Evolutionary conservation across 2,888 invertebrate species (phyloP).

Genomic region (Gari tellinella): DNA sequence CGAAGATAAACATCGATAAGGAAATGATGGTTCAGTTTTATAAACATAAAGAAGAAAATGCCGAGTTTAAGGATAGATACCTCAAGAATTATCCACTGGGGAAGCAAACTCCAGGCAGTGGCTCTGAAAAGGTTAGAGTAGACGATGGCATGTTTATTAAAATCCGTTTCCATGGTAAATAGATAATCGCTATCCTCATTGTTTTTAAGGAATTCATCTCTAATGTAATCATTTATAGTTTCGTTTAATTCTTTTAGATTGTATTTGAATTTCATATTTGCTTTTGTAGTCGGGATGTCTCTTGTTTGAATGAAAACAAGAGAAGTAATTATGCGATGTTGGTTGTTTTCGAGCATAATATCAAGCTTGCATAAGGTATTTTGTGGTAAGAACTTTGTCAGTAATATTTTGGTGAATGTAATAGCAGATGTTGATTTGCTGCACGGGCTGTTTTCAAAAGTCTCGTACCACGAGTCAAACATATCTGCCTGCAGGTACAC

Average conservation of each 20-base stretch:
- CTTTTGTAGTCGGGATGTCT: conserved; percentile 19
- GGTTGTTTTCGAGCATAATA: conserved; percentile 16
- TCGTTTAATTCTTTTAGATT: conserved; percentile 19
- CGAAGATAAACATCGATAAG: conserved; percentile 14
- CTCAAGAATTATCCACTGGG: conserved; percentile 30
- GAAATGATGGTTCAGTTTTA: conserved; percentile 14
- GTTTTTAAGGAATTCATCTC: conserved; percentile 21
- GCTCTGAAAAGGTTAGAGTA: conserved; percentile 34
- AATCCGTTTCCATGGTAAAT: conserved; percentile 19
- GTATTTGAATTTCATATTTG: conserved; percentile 28
- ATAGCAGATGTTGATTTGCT: conserved; percentile 21
- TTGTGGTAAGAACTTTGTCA: conserved; percentile 11
- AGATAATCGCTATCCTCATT: conserved; percentile 8
- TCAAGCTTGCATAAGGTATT: conserved; percentile 26
- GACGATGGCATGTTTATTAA: conserved; percentile 21
- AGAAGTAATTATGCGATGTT: conserved; percentile 12
- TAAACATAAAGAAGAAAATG: conserved; percentile 1
- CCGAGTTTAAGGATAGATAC: conserved; percentile 27
- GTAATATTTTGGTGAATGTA: conserved; percentile 4
- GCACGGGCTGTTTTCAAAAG: conserved; percentile 6
- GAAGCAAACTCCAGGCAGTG: conserved; percentile 35
- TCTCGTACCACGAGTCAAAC: conserved; percentile 21
- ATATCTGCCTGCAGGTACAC: conserved; percentile 10
- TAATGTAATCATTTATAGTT: conserved; percentile 23
- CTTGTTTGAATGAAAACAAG: conserved; percentile 34